Percentiles rank a stretch among this genome's conserved stretches.
Evolutionary conservation across 1,140 invertebrate genomes (phyloP).

Genomic region (Ctenoplectra terminalis): DNA sequence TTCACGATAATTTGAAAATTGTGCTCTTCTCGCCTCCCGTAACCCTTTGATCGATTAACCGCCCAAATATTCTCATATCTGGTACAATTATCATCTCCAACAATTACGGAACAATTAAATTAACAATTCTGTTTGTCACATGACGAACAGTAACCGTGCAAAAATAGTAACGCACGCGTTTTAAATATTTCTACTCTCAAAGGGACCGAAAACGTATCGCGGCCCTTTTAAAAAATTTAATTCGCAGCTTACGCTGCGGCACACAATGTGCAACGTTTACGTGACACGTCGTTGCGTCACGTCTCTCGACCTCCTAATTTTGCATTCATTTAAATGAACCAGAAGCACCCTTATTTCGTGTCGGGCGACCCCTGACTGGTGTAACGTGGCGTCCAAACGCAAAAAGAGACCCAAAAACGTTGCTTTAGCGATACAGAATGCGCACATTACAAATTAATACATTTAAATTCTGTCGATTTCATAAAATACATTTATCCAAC

Average conservation of each 20-base stretch:
- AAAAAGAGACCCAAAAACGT: background rate
- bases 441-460: background rate
- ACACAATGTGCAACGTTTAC: background rate
- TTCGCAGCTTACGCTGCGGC: background rate
- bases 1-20: no score
- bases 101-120: background rate
- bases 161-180: background rate
- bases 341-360: background rate
- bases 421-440: background rate
- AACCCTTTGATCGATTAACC: no score
- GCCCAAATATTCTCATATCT: no score
- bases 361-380: background rate
- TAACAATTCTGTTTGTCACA: no score
- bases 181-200: background rate
- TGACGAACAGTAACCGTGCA: background rate
- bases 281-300: background rate
- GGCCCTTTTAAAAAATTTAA: background rate
- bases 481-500: no score
- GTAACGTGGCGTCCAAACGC: background rate
- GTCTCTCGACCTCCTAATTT: background rate
- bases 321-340: conserved; percentile 19
- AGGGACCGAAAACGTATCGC: background rate
- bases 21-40: no score
- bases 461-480: no score
- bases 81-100: no score